These are phyloP conservation scores for Synanthedon formicaeformis DNA, from an alignment of 2,888 invertebrate genomes.

Conservation along the genomic window DNA sequence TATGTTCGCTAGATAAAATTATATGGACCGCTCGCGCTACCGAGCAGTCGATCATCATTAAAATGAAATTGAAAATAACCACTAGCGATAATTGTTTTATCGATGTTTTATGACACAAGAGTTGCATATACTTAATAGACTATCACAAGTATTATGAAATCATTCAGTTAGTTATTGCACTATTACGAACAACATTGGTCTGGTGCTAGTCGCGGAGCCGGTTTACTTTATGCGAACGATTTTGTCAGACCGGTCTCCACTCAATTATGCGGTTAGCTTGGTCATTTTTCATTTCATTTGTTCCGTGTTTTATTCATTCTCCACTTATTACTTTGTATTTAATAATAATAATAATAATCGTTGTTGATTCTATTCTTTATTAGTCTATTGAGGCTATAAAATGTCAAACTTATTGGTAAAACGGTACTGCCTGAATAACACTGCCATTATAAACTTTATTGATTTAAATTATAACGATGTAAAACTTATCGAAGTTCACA, in stretches of 20 bases:
- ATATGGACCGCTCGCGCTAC: not conserved
- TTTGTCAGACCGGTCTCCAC: not conserved
- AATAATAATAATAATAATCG: too few species aligned
- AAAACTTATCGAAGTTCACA: too few species aligned
- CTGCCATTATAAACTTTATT: not conserved
- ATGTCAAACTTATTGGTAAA: too few species aligned
- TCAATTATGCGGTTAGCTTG: not conserved
- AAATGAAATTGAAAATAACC: not conserved
- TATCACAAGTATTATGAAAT: not conserved
- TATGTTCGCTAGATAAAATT: not conserved
- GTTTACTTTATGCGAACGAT: not conserved
- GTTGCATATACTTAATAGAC: not conserved
- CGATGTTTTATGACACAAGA: not conserved
- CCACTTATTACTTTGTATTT: too few species aligned
- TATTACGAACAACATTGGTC: not conserved
- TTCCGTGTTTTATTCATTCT: not conserved
- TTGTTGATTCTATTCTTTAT: not conserved
- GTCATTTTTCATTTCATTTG: not conserved
- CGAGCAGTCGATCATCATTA: not conserved
- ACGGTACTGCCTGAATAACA: not conserved
- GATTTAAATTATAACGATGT: too few species aligned
- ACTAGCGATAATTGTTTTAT: not conserved
- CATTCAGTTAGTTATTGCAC: not conserved
- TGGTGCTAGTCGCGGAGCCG: not conserved
- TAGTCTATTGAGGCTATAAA: not conserved